A percentile compares a stretch with the other conserved stretches of the same genome.
phyloP scores from a whole-genome alignment of 2,888 invertebrate genomes.

The Helobdella robusta region DNA sequence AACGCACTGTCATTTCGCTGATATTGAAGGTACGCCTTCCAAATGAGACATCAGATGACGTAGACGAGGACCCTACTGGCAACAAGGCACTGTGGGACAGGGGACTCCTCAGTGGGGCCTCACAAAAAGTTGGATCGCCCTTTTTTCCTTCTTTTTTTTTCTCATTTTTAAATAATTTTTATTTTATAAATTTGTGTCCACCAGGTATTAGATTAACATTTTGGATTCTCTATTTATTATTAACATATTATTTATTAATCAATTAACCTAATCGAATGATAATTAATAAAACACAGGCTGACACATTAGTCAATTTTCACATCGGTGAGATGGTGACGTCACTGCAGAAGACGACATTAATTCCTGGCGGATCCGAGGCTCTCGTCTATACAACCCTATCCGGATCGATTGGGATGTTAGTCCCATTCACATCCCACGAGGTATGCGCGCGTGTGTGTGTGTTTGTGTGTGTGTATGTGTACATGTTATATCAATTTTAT shows the following conservation, averaged over 20 bases:
- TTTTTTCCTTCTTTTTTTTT: not conserved
- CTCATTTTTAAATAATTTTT: too few species aligned
- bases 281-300: conserved; percentile 56
- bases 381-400: conserved; percentile 89
- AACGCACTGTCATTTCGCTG: not conserved
- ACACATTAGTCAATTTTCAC: conserved; percentile 82
- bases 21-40: conserved; percentile 54
- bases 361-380: conserved; percentile 93
- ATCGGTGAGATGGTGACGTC: conserved; percentile 90
- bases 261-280: too few species aligned
- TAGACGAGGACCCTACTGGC: conserved; percentile 97
- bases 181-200: too few species aligned
- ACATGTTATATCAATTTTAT: too few species aligned
- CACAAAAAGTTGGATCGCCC: conserved; percentile 68
- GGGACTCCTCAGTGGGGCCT: conserved; percentile 86
- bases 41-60: conserved; percentile 84
- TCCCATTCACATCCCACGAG: conserved; percentile 50
- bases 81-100: conserved; percentile 87
- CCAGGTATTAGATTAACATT: too few species aligned
- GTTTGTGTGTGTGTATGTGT: not conserved
- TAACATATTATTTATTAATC: too few species aligned
- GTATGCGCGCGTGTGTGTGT: too few species aligned
- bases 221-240: too few species aligned
- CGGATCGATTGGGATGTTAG: conserved; percentile 53
- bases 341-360: conserved; percentile 85